Evolutionary conservation across 2,797 vertebrate species (phyloP), one percentile per base, ranked within the genome.

Genomic region (Lycodopsis pacificus): DNA sequence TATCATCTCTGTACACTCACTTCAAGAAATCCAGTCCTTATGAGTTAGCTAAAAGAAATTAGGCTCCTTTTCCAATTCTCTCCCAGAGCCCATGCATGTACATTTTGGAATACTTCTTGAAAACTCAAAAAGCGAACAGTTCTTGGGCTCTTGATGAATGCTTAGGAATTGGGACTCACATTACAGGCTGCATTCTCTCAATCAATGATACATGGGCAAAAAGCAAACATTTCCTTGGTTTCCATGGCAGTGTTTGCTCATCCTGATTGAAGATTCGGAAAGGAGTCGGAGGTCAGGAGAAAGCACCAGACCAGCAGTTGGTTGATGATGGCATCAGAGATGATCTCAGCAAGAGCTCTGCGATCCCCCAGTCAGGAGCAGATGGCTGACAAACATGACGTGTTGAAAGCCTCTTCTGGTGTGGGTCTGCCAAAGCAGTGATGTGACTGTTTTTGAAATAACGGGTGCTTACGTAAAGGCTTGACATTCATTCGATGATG

Each of bases 341-440:
- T 80, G 84, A 90, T 82, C 79, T 80, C 79, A 71, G 68, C 1
- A 7, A 63, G 51, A 82, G 83, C 65, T 77, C 66, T 64, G 61
- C 75, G 58, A 73, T 56, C 65, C 81, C 54, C 57, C 9, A 71
- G 65, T 83, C 46, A 44, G 72, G 34, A 87, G 85, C 91, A 92
- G 91, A 90, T 90, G 91, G 88, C 74, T 61, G 65, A 71, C 85
- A 67, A 82, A 89, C 80, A 89, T 79, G 79, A 92, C 84, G 82
- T 86, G 89, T 58, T 79, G 76, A 91, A 75, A 7, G 27, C 30
- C 51, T 56, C 79, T 87, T 66, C 65, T 73, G 64, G 62, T 83
- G 86, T 69, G 76, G 71, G 59, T 54, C 56, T 82, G 59, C 12
- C 1, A 68, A 66, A 65, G 22, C 62, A 54, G 42, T 17, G 56